Conservation (phyloP, 2,113 vertebrate genomes). For the Microcebus ravelobensis region DNA sequence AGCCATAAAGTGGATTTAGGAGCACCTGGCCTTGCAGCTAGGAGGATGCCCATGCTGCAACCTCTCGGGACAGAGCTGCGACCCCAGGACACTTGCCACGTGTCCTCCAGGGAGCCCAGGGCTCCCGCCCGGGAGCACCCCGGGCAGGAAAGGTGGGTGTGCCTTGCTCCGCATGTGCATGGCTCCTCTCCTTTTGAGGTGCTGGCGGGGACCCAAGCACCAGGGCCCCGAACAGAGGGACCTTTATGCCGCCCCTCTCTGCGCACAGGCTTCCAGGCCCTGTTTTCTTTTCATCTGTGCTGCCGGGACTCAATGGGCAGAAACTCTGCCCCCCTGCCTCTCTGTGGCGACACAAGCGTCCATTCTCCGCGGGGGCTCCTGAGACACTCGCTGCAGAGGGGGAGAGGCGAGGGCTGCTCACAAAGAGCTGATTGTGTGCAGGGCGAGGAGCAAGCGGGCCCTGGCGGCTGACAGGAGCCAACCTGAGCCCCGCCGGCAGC, state of each 20-base stretch:
- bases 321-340: conserved; percentile 60
- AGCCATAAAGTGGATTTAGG: rapidly evolving
- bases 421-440: conserved; percentile 85
- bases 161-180: neutral
- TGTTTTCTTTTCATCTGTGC: conserved; percentile 79
- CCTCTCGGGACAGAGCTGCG: neutral
- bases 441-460: conserved; percentile 67
- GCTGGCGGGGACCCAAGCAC: conserved; percentile 57
- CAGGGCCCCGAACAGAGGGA: conserved; percentile 72
- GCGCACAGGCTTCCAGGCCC: conserved; percentile 14
- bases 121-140: neutral
- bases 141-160: conserved; percentile 39
- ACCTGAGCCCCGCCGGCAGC: neutral
- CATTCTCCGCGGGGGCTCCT: conserved; percentile 75
- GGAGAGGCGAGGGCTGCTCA: conserved; percentile 64
- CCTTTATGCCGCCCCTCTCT: conserved; percentile 70
- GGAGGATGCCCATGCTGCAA: neutral
- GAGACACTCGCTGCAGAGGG: neutral
- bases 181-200: conserved; percentile 71
- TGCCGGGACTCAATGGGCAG: conserved; percentile 73
- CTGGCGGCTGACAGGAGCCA: conserved; percentile 62
- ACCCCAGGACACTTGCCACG: neutral
- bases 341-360: conserved; percentile 65
- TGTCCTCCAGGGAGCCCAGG: neutral
- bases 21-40: neutral